Evolutionary conservation across 2,113 vertebrate genomes (phyloP), one percentile per base, ranked within the genome.

Genomic region (Psilopogon haemacephalus): DNA sequence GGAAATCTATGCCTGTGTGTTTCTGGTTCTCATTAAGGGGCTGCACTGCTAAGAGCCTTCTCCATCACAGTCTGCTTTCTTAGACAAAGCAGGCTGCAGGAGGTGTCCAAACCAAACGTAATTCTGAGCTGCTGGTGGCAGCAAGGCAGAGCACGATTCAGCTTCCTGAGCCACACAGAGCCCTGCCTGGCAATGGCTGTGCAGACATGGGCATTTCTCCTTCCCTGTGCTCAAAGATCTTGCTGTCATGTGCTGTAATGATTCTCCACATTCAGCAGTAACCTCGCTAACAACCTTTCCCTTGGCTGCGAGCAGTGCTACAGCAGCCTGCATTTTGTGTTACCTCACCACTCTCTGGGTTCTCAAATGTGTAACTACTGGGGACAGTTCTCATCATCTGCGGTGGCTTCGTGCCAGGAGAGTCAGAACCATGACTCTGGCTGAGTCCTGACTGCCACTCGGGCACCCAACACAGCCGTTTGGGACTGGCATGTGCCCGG

Each of bases 71-170:
- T 90, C 83, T 82, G 93, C 94, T 95, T 95, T 94, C 91, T 88
- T 87, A 93, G 89, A 85, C 63, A 94, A 85, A 82, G 75, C 74
- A 50, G 83, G 68, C 84, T 83, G 81, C 91, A 90, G 86, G 32
- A 81, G 83, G 70, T 69, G 75, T 87, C 95, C 91, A 95, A 97
- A 95, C 91, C 84, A 93, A 90, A 95, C 94, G 65, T 91, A 88
- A 95, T 93, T 70, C 84, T 94, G 84, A 95, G 88, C 89, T 91
- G 85, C 88, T 97, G 95, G 93, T 89, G 88, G 87, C 95, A 96
- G 93, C 94, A 87, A 96, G 88, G 65, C 91, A 93, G 2, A 37
- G 85, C 77, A 84, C 7, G 1, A 81, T 40, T 83, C 87, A 69
- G 76, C 87, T 88, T 92, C 89, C 86, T 76, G 79, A 95, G 62